phyloP scores from a whole-genome alignment of 2,797 vertebrate species.

The Sciaenops ocellatus region DNA sequence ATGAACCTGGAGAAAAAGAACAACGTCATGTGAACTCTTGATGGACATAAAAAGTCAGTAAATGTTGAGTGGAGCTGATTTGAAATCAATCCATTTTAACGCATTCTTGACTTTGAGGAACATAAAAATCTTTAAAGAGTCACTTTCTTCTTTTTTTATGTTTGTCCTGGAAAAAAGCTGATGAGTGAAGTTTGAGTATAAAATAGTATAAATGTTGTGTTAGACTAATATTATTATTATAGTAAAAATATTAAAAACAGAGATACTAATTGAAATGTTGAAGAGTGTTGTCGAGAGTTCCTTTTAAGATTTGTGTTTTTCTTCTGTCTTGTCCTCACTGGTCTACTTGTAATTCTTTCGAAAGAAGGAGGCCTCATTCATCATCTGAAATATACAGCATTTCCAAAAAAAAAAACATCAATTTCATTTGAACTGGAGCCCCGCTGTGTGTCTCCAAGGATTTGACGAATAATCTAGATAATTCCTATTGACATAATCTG shows the following conservation, averaged over 20 bases:
- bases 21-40: neutral
- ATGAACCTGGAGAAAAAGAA: constrained; percentile 90
- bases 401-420: neutral
- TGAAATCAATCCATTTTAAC: neutral
- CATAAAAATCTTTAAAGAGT: neutral
- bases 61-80: neutral
- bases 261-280: too few species aligned
- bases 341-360: neutral
- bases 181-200: too few species aligned
- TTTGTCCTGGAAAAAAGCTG: too few species aligned
- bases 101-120: neutral
- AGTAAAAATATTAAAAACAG: too few species aligned
- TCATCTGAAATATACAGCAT: neutral
- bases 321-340: neutral
- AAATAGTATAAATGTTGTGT: too few species aligned
- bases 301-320: neutral
- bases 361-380: neutral
- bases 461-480: constrained; percentile 22
- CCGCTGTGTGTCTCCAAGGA: constrained; percentile 20
- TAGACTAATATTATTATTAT: too few species aligned
- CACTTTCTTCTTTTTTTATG: too few species aligned
- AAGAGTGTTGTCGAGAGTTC: neutral
- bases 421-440: neutral
- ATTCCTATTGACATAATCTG: constrained; percentile 48
- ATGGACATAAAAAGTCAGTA: neutral